A percentile compares a stretch with the other conserved stretches of the same genome.
These are phyloP conservation scores for Melanostoma mellinum DNA, from an alignment of 2,888 invertebrate genomes.

Conservation along the genomic window DNA sequence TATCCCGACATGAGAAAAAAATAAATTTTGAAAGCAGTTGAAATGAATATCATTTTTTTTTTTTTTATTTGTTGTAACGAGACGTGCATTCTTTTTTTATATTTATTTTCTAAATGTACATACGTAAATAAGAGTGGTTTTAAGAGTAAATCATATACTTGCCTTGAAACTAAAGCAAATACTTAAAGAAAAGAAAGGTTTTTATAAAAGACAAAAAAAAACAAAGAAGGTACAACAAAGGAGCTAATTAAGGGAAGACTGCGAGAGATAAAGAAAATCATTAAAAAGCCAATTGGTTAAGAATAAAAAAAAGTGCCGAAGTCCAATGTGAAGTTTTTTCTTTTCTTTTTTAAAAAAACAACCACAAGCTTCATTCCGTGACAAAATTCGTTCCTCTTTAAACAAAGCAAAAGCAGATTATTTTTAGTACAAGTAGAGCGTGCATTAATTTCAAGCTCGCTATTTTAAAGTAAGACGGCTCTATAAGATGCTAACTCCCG, in stretches of 20 bases:
- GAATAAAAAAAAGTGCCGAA: conserved; percentile 66
- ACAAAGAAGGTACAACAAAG: conserved; percentile 24
- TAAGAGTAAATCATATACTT: conserved; percentile 67
- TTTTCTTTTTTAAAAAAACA: conserved; percentile 10
- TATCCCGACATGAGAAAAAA: conserved; percentile 40
- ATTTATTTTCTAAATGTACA: conserved; percentile 3
- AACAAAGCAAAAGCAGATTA: conserved; percentile 53
- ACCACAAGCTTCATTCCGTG: conserved; percentile 40
- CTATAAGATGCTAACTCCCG: too few relatives aligned
- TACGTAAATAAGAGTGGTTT: conserved; percentile 64
- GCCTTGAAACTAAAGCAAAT: conserved; percentile 39
- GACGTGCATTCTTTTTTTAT: conserved; percentile 43
- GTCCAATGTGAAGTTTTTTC: conserved; percentile 17
- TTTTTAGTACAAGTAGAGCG: conserved; percentile 12
- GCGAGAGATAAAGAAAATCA: conserved; percentile 36
- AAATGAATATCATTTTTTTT: conserved; percentile 69
- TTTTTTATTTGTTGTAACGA: conserved; percentile 7
- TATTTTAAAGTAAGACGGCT: neutral
- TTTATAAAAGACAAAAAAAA: conserved; percentile 35
- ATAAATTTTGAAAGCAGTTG: conserved; percentile 46
- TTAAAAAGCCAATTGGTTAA: conserved; percentile 61
- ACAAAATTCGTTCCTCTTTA: conserved; percentile 27
- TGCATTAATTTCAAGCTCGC: conserved; percentile 13
- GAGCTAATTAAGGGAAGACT: conserved; percentile 32
- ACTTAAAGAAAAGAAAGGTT: conserved; percentile 43